These are phyloP conservation scores for Sylvia atricapilla DNA, from an alignment of 2,113 vertebrate genomes.

Conservation along the genomic window DNA sequence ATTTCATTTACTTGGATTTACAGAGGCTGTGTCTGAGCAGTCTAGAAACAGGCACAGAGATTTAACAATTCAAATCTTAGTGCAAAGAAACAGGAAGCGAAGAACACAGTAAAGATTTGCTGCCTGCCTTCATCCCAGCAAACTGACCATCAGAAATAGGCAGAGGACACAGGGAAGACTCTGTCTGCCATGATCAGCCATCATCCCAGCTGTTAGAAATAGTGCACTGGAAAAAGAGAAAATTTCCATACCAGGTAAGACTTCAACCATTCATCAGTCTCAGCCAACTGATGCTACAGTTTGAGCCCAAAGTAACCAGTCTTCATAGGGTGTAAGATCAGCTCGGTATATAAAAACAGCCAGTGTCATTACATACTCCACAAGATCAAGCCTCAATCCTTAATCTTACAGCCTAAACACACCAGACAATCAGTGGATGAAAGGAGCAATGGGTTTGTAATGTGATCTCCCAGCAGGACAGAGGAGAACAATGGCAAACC, in stretches of 20 bases:
- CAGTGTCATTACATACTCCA: background rate
- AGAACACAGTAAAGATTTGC: background rate
- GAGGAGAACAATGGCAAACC: background rate
- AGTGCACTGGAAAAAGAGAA: background rate
- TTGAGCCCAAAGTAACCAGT: background rate
- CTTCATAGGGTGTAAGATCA: background rate
- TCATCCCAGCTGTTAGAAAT: background rate
- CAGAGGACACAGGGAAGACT: background rate
- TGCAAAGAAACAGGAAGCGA: background rate
- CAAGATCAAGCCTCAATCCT: background rate
- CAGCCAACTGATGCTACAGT: background rate
- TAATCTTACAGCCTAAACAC: background rate
- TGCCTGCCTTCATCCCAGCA: background rate
- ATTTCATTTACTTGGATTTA: conserved; percentile 32
- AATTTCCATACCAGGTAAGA: background rate
- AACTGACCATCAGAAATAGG: rapidly evolving
- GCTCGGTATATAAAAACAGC: background rate
- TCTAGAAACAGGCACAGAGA: background rate
- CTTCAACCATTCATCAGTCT: background rate
- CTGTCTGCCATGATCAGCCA: background rate
- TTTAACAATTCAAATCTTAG: background rate
- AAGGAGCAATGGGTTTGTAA: background rate
- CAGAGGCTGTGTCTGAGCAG: background rate
- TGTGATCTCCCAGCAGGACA: background rate
- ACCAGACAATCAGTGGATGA: background rate